Base-by-base conservation (phyloP, 2,113 vertebrate genomes). In the Ramphastos sulfuratus region DNA sequence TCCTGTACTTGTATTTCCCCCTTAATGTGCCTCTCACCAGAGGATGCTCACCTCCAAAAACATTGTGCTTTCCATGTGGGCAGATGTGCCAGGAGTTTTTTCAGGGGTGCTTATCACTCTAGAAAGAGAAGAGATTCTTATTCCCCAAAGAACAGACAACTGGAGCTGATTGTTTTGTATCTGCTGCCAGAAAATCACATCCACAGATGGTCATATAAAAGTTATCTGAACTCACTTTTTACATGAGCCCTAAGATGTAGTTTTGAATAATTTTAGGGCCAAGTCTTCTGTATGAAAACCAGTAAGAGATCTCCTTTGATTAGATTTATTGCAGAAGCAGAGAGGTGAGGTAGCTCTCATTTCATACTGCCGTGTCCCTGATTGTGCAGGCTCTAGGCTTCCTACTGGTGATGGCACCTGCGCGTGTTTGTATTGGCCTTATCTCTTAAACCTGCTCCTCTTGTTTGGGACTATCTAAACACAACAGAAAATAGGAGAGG, bases 11-110 rank as follows among this genome's bases (percentile, higher is more conserved):
- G 15, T 35, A 7, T 20, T 52, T 31, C 7, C 27, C 13, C 8
- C 33, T 83, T 25, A 3, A 9, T 65, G 65, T 15, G 5, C 28
- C 28, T 82, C 48, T 87, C 31, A 8, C 14, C 65, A 63, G 54
- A 28, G 31, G 72, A 11, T 44, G 20, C 7, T 35, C 19, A 27
- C 6, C 23, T 70, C 33, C 0, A 0, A 24, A 73, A 85, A 11
- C 9, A 9, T 14, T 5, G n/a, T 59, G 23, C 14, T 84, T 92
- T 54, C 74, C 60, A 39, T 0, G 0, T 24, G 1, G 2, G 48
- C 23, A 69, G 52, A 27, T 0, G 0, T 55, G 9, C 55, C 78
- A 77, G 35, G 18, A 31, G 37, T 35, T 52, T n/a, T 39, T 77
- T 28, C 42, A 56, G 56, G 31, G 46, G 23, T 78, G 31, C 12